These are phyloP conservation scores for Orchesella cincta DNA, from an alignment of 1,140 invertebrate genomes.

Conservation along the genomic window DNA sequence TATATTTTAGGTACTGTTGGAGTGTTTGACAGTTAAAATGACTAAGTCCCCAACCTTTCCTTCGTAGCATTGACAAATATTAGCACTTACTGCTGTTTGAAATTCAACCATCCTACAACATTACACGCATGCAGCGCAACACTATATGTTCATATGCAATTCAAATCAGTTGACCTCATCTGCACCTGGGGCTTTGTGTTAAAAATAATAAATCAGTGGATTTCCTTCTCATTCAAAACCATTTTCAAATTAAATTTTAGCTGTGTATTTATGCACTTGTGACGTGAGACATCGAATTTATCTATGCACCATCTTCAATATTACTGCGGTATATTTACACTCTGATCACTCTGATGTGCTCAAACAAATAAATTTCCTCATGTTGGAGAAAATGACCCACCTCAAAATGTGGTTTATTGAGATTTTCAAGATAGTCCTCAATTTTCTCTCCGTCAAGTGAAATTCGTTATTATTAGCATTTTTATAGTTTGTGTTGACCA, in stretches of 20 bases:
- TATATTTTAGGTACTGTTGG: neutral
- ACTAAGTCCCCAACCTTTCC: neutral
- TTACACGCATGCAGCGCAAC: no score
- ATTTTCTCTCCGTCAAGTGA: neutral
- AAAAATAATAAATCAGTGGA: neutral
- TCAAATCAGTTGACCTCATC: no score
- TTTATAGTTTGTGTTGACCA: constrained; percentile 2
- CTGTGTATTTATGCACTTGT: neutral
- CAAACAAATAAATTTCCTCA: neutral
- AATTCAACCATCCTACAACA: no score
- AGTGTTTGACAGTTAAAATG: neutral
- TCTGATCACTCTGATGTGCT: neutral
- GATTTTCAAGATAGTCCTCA: neutral
- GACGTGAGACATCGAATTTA: neutral
- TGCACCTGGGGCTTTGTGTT: no score
- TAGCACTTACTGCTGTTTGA: no score
- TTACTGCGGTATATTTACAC: no score
- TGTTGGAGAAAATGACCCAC: neutral
- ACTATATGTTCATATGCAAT: no score
- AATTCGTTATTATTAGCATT: constrained; percentile 20
- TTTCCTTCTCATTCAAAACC: neutral
- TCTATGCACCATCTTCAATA: no score
- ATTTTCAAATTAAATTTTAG: no score
- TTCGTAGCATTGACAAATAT: neutral
- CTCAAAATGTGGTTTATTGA: constrained; percentile 12